These are phyloP conservation scores for Agelas oroides DNA, from an alignment of 37 sponge, comb jelly and placozoan genomes.

Conservation along the genomic window DNA sequence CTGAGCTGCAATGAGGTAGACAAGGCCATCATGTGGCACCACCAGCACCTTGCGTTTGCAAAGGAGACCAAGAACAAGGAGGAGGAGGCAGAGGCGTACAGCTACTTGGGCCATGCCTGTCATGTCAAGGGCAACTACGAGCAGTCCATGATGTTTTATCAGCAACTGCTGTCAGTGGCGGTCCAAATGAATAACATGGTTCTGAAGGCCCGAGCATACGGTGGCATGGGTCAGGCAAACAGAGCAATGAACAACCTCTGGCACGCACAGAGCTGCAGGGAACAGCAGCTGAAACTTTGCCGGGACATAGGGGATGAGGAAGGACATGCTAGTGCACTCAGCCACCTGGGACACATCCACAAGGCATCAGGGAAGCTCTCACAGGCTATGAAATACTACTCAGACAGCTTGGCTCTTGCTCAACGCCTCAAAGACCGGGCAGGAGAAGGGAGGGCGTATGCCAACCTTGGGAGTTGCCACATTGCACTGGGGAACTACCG, in stretches of 20 bases:
- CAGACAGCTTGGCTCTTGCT: constrained; percentile 64
- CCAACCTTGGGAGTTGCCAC: constrained; percentile 91
- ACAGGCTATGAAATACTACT: constrained; percentile 89
- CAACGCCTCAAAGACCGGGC: constrained; percentile 72
- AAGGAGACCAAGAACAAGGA: constrained; percentile 77
- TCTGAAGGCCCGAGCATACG: constrained; percentile 91
- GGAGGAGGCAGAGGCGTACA: constrained; percentile 87
- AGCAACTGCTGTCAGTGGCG: constrained; percentile 87
- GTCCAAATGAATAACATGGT: constrained; percentile 73
- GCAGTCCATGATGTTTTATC: constrained; percentile 87
- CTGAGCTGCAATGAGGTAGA: constrained; percentile 60
- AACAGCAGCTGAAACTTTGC: constrained; percentile 85
- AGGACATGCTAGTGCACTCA: constrained; percentile 62
- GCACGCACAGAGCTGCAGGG: constrained; percentile 91
- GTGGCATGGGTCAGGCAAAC: constrained; percentile 92
- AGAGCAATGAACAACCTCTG: constrained; percentile 74
- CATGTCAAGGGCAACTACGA: constrained; percentile 67
- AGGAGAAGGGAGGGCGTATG: constrained; percentile 88
- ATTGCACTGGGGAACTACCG: constrained; percentile 86
- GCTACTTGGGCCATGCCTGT: constrained; percentile 74
- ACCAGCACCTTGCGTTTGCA: constrained; percentile 81
- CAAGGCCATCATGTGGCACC: constrained; percentile 82
- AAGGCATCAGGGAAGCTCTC: constrained; percentile 80
- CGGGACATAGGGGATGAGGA: constrained; percentile 66
- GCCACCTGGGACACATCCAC: constrained; percentile 81